Percentiles rank a stretch among this genome's conserved stretches.
phyloP scores from a whole-genome alignment of 92 coral and sea anemone genomes.

The Zoanthus sansibaricus region DNA sequence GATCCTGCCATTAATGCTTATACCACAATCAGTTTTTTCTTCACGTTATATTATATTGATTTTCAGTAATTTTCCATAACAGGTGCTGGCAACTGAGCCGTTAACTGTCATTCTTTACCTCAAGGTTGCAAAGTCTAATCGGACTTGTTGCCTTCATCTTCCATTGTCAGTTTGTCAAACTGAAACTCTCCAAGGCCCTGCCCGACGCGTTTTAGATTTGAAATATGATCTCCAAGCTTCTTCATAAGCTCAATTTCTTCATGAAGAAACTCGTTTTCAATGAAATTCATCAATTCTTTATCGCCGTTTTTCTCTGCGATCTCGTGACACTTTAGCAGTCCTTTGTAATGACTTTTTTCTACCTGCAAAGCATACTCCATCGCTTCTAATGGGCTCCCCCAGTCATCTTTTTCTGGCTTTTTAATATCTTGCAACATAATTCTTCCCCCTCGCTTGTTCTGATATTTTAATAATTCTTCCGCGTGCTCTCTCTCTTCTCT shows the following conservation, averaged over 20 bases:
- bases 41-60: too few species aligned
- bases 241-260: slow-evolving; percentile 40
- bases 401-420: slow-evolving; percentile 91
- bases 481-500: slow-evolving; percentile 97
- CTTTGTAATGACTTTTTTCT: slow-evolving; percentile 91
- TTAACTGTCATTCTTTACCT: too few species aligned
- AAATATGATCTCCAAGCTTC: slow-evolving; percentile 31
- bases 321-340: slow-evolving; percentile 78
- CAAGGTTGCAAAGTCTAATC: background rate
- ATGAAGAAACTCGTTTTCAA: slow-evolving; percentile 38
- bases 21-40: too few species aligned
- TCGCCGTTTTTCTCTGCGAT: slow-evolving; percentile 84
- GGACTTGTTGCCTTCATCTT: slow-evolving; percentile 15
- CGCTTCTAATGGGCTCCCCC: slow-evolving; percentile 86
- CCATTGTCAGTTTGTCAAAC: slow-evolving; percentile 31
- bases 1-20: too few species aligned
- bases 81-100: too few species aligned
- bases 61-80: too few species aligned
- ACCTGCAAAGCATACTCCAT: slow-evolving; percentile 84
- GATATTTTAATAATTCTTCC: slow-evolving; percentile 89
- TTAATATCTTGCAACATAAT: slow-evolving; percentile 92
- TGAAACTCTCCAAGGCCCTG: slow-evolving; percentile 33
- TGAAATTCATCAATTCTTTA: slow-evolving; percentile 38
- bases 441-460: slow-evolving; percentile 97
- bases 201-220: slow-evolving; percentile 44